These are phyloP conservation scores for Cosmia pyralina DNA, from an alignment of 2,888 invertebrate species.

Conservation along the genomic window DNA sequence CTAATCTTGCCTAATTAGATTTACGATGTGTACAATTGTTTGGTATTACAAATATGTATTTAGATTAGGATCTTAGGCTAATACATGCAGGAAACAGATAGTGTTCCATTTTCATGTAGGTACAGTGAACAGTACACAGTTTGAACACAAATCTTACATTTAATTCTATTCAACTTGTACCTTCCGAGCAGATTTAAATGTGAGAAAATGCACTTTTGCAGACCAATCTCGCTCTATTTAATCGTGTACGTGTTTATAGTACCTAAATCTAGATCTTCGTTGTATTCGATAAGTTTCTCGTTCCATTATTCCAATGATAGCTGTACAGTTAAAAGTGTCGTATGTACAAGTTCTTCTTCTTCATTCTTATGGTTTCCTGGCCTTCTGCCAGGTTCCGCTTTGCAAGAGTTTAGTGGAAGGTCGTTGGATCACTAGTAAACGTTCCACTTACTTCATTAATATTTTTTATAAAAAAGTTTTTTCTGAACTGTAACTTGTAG, in stretches of 20 bases:
- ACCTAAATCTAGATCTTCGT: constrained; percentile 18
- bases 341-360: constrained; percentile 28
- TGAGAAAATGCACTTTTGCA: constrained; percentile 40
- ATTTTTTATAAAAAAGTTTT: constrained; percentile 3
- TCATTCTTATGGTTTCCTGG: constrained; percentile 36
- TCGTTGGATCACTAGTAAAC: constrained; percentile 33
- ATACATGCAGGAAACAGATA: constrained; percentile 2
- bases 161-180: constrained; percentile 14
- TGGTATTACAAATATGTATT: constrained; percentile 29
- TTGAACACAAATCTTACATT: constrained; percentile 1
- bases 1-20: constrained; percentile 44
- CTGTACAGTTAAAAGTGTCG: constrained; percentile 3
- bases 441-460: constrained; percentile 32
- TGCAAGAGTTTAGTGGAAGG: constrained; percentile 31
- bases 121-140: not conserved
- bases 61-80: constrained; percentile 39
- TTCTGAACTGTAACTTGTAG: not conserved
- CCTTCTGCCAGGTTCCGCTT: constrained; percentile 43
- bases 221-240: constrained; percentile 25
- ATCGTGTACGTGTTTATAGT: constrained; percentile 37
- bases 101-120: not conserved
- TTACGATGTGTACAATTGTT: constrained; percentile 39
- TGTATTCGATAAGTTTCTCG: constrained; percentile 7
- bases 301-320: constrained; percentile 22
- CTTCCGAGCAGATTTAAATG: constrained; percentile 26